Base-by-base conservation (phyloP, 2,797 vertebrate species). In the Pseudotriccus pelzelni region DNA sequence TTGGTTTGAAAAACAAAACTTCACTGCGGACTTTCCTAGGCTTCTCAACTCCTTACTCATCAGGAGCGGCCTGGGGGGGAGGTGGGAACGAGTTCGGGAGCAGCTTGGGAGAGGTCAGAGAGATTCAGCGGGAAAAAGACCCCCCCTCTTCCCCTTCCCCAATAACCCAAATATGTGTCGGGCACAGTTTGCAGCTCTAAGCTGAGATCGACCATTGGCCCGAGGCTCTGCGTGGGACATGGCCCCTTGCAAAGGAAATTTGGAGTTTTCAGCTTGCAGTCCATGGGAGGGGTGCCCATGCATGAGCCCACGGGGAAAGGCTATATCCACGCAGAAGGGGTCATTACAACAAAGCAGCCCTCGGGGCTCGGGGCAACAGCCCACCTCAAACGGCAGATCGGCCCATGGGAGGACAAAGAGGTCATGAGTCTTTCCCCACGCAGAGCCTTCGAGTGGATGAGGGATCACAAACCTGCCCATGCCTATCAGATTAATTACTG, bases 1-100 rank as follows among this genome's bases (percentile, higher is more conserved):
- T 78, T 72, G 70, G 37, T 74, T 85, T 90, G 87, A 87, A 75
- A 94, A 90, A 41, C 67, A 73, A 84, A 92, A 90, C 27, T 77
- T 69, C 83, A n/a, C 27, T 47, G 47, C 14, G 6, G 75, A 12
- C 25, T 63, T 60, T 64, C 47, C n/a, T 36, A 60, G 13, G 14
- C 11, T 89, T 27, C 41, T 39, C 73, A 55, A 15, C 36, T 68
- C 43, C 58, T 67, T 37, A 37, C 21, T 13, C 9, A n/a, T 30
- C 70, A 39, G 36, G 5, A 17, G 4, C 28, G 12, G 44, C 28
- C 28, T 30, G 22, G 28, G 3, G 21, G 27, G 36, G 30, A 58
- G 13, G 17, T 34, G 22, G 14, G 19, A 47, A 46, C 3, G 20
- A 28, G 16, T 25, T 5, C 5, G 1, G 18, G 25, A 11, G 9